Conservation (phyloP, 2,888 invertebrate genomes). For the Cheilosia scutellata region DNA sequence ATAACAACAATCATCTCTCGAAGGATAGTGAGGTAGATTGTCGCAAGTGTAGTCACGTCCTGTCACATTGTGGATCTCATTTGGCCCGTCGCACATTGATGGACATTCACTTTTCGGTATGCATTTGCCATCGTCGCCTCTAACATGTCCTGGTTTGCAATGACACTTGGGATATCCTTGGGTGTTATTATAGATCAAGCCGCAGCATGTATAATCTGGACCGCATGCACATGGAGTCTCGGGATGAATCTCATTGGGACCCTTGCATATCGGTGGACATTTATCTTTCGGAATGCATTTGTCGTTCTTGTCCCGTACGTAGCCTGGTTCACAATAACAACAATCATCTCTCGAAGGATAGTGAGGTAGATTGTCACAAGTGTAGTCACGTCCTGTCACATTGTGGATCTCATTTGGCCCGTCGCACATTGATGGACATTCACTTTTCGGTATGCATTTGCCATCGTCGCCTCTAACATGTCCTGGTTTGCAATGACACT, state of each 20-base stretch:
- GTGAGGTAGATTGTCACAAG: background rate
- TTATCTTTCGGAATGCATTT: background rate
- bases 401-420: background rate
- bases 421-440: background rate
- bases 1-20: background rate
- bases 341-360: background rate
- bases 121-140: background rate
- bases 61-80: background rate
- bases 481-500: background rate
- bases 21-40: background rate
- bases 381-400: constrained; percentile 3
- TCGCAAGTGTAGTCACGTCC: background rate
- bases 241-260: background rate
- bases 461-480: background rate
- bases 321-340: background rate
- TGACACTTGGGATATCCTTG: background rate
- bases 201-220: background rate
- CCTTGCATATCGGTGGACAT: background rate
- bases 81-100: background rate
- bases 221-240: background rate
- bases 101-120: background rate
- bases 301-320: background rate
- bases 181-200: background rate
- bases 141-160: background rate
- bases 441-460: background rate